These are phyloP conservation scores for Scolanthus callimorphus DNA, from an alignment of 92 coral and sea anemone species.

Conservation along the genomic window DNA sequence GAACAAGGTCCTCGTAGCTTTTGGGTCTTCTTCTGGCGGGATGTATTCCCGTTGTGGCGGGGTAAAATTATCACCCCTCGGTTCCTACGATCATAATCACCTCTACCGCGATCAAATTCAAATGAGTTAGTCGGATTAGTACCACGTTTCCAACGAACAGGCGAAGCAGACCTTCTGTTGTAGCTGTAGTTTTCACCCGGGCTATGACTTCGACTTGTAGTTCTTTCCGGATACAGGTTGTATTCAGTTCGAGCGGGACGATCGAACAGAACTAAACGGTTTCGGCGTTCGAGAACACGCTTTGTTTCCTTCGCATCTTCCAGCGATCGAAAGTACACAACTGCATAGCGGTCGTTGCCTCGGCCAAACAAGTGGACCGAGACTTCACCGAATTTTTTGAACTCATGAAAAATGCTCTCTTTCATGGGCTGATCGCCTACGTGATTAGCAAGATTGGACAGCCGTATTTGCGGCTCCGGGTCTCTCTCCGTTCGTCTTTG, in stretches of 20 bases:
- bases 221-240: slow-evolving; percentile 67
- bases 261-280: slow-evolving; percentile 80
- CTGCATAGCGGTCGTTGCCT: slow-evolving; percentile 97
- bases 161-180: slow-evolving; percentile 76
- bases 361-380: slow-evolving; percentile 90
- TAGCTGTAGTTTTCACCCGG: slow-evolving; percentile 77
- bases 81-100: slow-evolving; percentile 53
- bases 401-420: slow-evolving; percentile 92
- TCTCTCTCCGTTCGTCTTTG: slow-evolving; percentile 85
- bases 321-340: slow-evolving; percentile 91
- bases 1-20: slow-evolving; percentile 96
- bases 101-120: slow-evolving; percentile 76
- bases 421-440: slow-evolving; percentile 86
- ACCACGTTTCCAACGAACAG: slow-evolving; percentile 52
- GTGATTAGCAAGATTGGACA: slow-evolving; percentile 83
- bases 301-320: slow-evolving; percentile 95
- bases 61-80: slow-evolving; percentile 56
- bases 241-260: slow-evolving; percentile 84
- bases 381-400: slow-evolving; percentile 96
- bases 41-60: slow-evolving; percentile 60
- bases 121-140: slow-evolving; percentile 35
- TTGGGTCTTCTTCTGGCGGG: slow-evolving; percentile 96
- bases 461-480: slow-evolving; percentile 87
- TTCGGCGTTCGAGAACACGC: slow-evolving; percentile 89
- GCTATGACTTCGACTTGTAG: slow-evolving; percentile 77